These are phyloP conservation scores for Coelinius sp. DNA, from an alignment of 2,888 invertebrate genomes.

Conservation along the genomic window DNA sequence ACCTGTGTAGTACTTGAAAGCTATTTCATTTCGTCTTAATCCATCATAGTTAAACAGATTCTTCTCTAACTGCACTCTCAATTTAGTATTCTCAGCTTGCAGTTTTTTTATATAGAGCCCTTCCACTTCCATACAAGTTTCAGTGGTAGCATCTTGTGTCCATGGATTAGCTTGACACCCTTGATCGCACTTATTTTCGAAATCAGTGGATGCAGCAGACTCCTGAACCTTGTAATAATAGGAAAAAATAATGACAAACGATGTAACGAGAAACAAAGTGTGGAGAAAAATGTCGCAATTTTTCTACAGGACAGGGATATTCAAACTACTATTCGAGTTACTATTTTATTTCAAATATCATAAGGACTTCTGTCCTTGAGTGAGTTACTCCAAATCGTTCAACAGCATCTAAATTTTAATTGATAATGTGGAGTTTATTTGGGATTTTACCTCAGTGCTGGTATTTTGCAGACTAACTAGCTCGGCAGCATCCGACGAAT, in stretches of 20 bases:
- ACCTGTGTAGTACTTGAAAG: conserved; percentile 1
- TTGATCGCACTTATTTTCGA: not conserved
- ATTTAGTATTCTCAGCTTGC: not conserved
- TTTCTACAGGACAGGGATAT: too few species aligned
- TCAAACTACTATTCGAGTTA: too few species aligned
- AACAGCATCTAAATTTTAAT: not conserved
- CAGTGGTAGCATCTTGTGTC: not conserved
- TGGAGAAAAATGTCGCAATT: too few species aligned
- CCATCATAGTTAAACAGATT: not conserved
- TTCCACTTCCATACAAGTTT: conserved; percentile 24
- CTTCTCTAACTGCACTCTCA: not conserved
- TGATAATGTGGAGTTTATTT: too few species aligned
- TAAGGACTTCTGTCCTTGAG: not conserved
- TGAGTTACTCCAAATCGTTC: not conserved
- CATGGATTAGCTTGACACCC: not conserved
- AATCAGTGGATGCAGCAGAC: not conserved
- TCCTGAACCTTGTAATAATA: not conserved
- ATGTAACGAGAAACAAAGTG: too few species aligned
- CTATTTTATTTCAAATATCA: too few species aligned
- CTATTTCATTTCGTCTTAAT: not conserved
- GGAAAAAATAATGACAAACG: not conserved
- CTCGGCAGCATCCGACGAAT: not conserved
- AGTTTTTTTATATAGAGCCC: conserved; percentile 18
- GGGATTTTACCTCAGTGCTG: not conserved
- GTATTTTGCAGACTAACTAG: not conserved